Conservation (phyloP, 2,888 invertebrate genomes). For the Aphrophora alni region DNA sequence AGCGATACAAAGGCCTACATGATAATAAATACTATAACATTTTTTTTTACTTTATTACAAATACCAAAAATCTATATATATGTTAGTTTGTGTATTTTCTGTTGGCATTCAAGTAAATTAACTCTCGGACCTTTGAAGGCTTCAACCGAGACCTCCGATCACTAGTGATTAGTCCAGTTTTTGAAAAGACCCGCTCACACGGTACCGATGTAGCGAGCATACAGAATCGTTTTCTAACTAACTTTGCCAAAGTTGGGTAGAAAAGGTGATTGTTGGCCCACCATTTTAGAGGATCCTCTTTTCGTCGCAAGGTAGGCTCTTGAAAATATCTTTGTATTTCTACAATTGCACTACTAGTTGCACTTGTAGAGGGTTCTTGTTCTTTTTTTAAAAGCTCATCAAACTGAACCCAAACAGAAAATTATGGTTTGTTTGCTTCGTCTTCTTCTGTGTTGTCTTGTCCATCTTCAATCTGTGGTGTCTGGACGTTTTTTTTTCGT, state of each 20-base stretch:
- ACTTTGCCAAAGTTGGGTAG: conserved; percentile 3
- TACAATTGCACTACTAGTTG: conserved; percentile 21
- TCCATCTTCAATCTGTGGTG: no score
- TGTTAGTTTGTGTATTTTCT: conserved; percentile 21
- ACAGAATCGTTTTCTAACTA: conserved; percentile 30
- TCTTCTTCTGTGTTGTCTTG: no score
- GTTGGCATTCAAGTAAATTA: conserved; percentile 33
- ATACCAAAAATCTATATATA: no score
- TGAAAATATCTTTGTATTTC: conserved; percentile 31
- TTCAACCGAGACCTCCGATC: conserved; percentile 11
- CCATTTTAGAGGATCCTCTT: conserved; percentile 25
- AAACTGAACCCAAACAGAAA: no score
- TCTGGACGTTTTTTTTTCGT: no score
- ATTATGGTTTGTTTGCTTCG: no score
- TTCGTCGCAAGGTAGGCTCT: conserved; percentile 1
- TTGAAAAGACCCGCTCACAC: conserved; percentile 38
- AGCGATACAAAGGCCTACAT: no score
- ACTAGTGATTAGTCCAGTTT: conserved; percentile 27
- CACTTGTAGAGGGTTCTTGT: not conserved
- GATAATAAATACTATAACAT: no score
- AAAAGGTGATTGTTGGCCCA: conserved; percentile 30
- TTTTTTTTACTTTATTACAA: no score
- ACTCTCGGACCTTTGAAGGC: conserved; percentile 18
- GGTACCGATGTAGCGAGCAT: conserved; percentile 35
- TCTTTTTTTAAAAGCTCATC: no score